Percentiles rank a stretch among this genome's conserved stretches.
Conservation (phyloP, 2,888 invertebrate genomes). For the Bimastos eiseni region DNA sequence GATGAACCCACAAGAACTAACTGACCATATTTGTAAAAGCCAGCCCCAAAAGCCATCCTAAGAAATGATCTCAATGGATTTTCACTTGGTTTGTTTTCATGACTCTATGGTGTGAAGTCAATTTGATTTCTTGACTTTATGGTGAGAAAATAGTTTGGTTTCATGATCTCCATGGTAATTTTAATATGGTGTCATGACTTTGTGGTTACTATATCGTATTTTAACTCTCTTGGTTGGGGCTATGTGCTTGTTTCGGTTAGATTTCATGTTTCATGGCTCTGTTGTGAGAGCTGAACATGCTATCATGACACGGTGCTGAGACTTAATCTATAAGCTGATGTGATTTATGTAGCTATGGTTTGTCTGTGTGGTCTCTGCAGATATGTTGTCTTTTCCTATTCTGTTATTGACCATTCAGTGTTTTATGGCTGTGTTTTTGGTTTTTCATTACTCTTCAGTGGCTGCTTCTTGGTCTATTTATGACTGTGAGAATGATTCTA, state of each 20-base stretch:
- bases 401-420: not conserved
- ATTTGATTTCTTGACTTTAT: not conserved
- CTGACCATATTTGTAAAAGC: too few species aligned
- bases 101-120: not conserved
- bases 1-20: not conserved
- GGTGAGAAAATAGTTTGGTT: not conserved
- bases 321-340: not conserved
- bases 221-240: not conserved
- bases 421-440: not conserved
- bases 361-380: not conserved
- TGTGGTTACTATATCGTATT: not conserved
- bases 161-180: not conserved
- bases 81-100: too few species aligned
- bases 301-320: too few species aligned
- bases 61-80: too few species aligned
- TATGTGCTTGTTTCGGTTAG: too few species aligned
- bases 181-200: not conserved
- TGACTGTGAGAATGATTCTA: not conserved
- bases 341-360: not conserved
- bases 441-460: not conserved
- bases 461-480: not conserved
- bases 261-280: not conserved
- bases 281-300: not conserved
- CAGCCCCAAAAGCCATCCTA: too few species aligned
- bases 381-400: not conserved